Conservation (phyloP, 2,888 invertebrate species). For the Drosophila colorata region DNA sequence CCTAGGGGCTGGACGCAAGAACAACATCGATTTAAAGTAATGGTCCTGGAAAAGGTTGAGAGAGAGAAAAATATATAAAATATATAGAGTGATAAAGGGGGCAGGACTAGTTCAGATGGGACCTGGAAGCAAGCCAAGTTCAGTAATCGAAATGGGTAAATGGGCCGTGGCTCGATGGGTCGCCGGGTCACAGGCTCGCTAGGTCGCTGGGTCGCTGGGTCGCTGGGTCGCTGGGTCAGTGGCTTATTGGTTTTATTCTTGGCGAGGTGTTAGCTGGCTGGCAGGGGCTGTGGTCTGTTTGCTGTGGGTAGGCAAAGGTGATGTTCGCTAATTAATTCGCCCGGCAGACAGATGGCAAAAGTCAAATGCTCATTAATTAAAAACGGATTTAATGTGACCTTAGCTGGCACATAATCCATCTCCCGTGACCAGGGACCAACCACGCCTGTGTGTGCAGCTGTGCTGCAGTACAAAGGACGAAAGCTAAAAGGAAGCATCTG, state of each 20-base stretch:
- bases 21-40: constrained; percentile 14
- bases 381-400: constrained; percentile 48
- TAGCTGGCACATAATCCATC: constrained; percentile 16
- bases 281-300: not conserved
- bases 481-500: not conserved
- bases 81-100: not conserved
- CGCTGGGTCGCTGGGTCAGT: not conserved
- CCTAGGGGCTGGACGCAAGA: constrained; percentile 15
- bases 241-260: constrained; percentile 25
- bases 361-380: constrained; percentile 61
- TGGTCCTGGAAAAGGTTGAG: constrained; percentile 7
- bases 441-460: not conserved
- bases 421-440: not conserved
- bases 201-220: not conserved
- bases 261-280: constrained; percentile 15
- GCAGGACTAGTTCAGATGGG: not conserved
- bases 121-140: constrained; percentile 9
- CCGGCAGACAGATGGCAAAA: constrained; percentile 18
- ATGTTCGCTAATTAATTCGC: constrained; percentile 53
- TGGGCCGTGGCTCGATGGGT: not conserved
- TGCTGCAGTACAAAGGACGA: not conserved
- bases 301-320: constrained; percentile 12
- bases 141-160: constrained; percentile 36
- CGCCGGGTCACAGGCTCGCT: too few species aligned
- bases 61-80: not conserved